Percentiles rank a stretch among this genome's conserved stretches.
Evolutionary conservation across 1,140 invertebrate genomes (phyloP).

Genomic region (Armadillidium nasatum): DNA sequence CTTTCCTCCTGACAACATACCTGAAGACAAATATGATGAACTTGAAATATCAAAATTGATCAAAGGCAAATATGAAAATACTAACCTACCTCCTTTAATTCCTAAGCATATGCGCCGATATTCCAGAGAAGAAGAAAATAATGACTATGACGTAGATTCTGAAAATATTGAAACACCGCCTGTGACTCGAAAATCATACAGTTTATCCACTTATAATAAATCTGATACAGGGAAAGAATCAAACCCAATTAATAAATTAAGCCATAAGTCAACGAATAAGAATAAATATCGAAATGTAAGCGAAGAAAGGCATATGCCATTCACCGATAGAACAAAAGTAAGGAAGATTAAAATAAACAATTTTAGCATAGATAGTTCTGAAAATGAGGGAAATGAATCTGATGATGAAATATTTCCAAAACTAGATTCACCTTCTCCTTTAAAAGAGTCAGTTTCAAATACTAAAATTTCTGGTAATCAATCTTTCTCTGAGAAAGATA

Average conservation of each 20-base stretch:
- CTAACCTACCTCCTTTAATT: slow-evolving; percentile 48
- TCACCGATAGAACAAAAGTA: no score
- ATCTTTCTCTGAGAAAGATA: slow-evolving; percentile 19
- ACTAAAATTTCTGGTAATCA: no score
- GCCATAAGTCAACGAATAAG: background rate
- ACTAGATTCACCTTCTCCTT: no score
- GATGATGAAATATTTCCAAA: slow-evolving; percentile 27
- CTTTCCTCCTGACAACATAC: no score
- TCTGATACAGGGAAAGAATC: no score
- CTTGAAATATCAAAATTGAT: background rate
- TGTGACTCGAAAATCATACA: slow-evolving; percentile 65
- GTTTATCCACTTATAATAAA: slow-evolving; percentile 34
- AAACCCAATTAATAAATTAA: background rate
- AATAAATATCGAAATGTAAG: slow-evolving; percentile 33
- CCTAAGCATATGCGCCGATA: slow-evolving; percentile 45
- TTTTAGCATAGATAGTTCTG: slow-evolving; percentile 28
- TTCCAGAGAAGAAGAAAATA: slow-evolving; percentile 48
- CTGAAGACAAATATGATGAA: no score
- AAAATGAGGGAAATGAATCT: slow-evolving; percentile 36
- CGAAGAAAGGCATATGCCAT: slow-evolving; percentile 25
- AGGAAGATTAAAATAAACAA: no score
- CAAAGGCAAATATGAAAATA: slow-evolving; percentile 22
- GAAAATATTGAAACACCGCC: slow-evolving; percentile 87
- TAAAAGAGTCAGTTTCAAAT: no score
- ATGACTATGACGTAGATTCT: slow-evolving; percentile 77